Conservation (phyloP, 2,797 vertebrate species). For the Lindbergichthys nudifrons region DNA sequence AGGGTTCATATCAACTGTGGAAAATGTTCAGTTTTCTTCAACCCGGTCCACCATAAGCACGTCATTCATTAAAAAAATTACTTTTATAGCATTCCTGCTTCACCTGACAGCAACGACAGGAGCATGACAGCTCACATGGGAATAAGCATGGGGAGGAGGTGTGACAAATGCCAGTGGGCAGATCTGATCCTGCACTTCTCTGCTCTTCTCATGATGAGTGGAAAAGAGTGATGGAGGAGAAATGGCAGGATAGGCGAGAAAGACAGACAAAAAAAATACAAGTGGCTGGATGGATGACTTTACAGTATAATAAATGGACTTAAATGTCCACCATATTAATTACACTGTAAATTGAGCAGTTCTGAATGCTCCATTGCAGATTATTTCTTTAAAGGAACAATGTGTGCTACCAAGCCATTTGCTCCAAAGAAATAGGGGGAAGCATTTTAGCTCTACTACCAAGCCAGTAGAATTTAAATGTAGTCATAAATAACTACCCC, state of each 20-base stretch:
- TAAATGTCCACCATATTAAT: neutral
- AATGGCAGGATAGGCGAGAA: neutral
- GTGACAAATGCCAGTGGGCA: constrained; percentile 46
- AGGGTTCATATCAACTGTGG: neutral
- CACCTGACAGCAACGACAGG: no score
- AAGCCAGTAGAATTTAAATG: no score
- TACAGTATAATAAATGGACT: neutral
- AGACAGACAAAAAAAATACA: neutral
- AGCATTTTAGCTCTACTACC: no score
- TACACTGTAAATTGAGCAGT: neutral
- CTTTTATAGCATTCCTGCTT: constrained; percentile 29
- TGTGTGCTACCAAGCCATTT: no score
- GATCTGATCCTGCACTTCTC: constrained; percentile 7
- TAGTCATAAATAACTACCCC: no score
- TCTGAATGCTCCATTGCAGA: neutral
- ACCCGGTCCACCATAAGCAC: neutral
- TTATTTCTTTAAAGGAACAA: neutral
- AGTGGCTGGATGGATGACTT: neutral
- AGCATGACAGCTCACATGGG: constrained; percentile 28
- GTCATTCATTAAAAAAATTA: constrained; percentile 39
- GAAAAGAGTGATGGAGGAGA: constrained; percentile 1
- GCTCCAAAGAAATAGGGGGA: no score
- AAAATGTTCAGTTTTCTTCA: constrained; percentile 20
- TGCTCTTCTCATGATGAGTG: constrained; percentile 14
- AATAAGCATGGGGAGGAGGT: constrained; percentile 10